Base-by-base conservation (phyloP, 2,888 invertebrate species). In the Nemapogon koenigi region DNA sequence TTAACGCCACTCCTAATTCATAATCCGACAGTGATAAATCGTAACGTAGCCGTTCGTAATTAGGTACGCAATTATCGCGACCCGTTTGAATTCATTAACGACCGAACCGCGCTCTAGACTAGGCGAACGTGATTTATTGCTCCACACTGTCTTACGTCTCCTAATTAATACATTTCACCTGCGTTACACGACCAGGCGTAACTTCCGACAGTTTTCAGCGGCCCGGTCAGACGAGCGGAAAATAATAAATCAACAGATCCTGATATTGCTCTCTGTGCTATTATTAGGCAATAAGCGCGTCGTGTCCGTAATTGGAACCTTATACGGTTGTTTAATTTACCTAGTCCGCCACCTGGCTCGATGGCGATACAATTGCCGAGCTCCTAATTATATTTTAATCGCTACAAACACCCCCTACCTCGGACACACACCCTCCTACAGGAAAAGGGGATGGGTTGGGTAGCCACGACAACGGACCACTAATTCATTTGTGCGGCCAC, bases 381-480 rank as follows among this genome's bases (percentile, higher is more conserved):
- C 64, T 67, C 68, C 75, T 78, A 76, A 76, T 78, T 76, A 76
- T 78, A 71, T 73, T 76, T 78, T 76, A 78, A 78, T 76, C 72
- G 71, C 65, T 64, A 66, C 65, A 58, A 54, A 55, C 61, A 59
- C 59, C 59, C 59, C 55, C 55, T 45, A 52, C 52, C 48, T 51
- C 44, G 45, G 48, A 47, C 46, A 46, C 39, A 16, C 18, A 13
- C 28, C 16, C 11, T 32, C n/a, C 11, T 10, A 43, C 44, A 48
- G 41, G 42, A 41, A 44, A 43, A 48, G 49, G 43, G 41, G 50
- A 50, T 46, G 51, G 45, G 40, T 41, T 43, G 39, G 44, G 39
- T 43, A 50, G 51, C 51, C 57, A 55, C 54, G 48, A 46, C 49
- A 52, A 42, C 50, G 59, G 57, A 59, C 62, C 66, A 68, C 68